Evolutionary conservation across 2,888 invertebrate genomes (phyloP).

Genomic region (Luffia ferchaultella): DNA sequence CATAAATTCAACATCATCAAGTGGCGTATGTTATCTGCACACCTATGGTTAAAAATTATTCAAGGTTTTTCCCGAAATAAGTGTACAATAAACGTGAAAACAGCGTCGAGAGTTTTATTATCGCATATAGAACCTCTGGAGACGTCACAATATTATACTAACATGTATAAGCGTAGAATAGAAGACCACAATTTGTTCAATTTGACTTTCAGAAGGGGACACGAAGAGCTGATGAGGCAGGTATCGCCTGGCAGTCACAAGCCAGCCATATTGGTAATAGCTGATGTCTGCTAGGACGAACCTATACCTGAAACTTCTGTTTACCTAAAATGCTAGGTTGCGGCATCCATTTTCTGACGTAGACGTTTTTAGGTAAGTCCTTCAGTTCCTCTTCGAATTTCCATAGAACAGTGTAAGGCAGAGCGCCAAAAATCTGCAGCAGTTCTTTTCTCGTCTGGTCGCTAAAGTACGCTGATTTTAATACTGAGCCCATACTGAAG

Average conservation of each 20-base stretch:
- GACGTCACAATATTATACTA: no score
- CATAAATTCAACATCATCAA: no score
- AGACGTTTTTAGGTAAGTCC: constrained; percentile 43
- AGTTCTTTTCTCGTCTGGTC: constrained; percentile 21
- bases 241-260: not conserved
- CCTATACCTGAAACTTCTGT: not conserved
- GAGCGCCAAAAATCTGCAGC: constrained; percentile 23
- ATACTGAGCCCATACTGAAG: constrained; percentile 44
- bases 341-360: constrained; percentile 55
- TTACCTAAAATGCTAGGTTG: constrained; percentile 58
- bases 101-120: no score
- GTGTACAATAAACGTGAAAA: no score
- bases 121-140: no score
- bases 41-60: no score
- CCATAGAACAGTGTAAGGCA: constrained; percentile 52
- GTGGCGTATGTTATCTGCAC: no score
- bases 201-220: not conserved
- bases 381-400: constrained; percentile 48
- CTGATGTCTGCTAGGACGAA: not conserved
- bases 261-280: not conserved
- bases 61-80: no score
- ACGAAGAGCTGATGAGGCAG: not conserved
- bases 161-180: not conserved
- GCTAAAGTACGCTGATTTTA: constrained; percentile 25
- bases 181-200: not conserved